Percentiles rank a stretch among this genome's conserved stretches.
phyloP scores from a whole-genome alignment of 2,113 vertebrate species.

The Noturus placidus region DNA sequence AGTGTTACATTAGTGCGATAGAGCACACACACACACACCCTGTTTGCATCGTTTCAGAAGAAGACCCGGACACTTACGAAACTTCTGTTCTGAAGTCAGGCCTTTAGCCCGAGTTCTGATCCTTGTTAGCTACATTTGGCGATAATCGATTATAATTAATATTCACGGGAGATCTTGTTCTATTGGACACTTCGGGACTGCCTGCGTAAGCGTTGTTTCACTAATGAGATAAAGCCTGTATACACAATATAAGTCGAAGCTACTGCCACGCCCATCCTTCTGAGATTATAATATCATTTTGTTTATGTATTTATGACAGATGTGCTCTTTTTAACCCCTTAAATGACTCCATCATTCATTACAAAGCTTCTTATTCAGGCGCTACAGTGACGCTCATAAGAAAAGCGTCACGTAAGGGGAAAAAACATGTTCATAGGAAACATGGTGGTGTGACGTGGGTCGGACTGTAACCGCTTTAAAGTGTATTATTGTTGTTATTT shows the following conservation, averaged over 20 bases:
- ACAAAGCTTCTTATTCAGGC: not conserved
- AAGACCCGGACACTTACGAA: not conserved
- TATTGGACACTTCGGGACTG: not conserved
- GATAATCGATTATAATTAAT: not conserved
- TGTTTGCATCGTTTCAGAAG: slow-evolving; percentile 2
- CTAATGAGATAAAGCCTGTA: not conserved
- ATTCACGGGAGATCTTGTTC: not conserved
- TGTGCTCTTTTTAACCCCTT: not conserved
- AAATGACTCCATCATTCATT: not conserved
- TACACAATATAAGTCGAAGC: not conserved
- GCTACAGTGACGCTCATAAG: not conserved
- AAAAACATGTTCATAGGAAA: too few relatives aligned
- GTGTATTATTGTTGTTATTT: not conserved
- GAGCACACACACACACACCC: not conserved
- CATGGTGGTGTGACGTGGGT: too few relatives aligned
- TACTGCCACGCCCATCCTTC: not conserved
- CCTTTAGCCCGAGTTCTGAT: not conserved
- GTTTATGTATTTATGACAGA: not conserved
- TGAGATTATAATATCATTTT: not conserved
- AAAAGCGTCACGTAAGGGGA: too few relatives aligned
- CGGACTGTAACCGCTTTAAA: not conserved
- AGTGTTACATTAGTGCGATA: not conserved
- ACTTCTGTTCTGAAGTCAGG: not conserved
- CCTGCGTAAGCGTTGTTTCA: not conserved
- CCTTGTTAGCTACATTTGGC: not conserved